Evolutionary conservation across 2,888 invertebrate genomes (phyloP).

Genomic region (Drosophila eohydei): DNA sequence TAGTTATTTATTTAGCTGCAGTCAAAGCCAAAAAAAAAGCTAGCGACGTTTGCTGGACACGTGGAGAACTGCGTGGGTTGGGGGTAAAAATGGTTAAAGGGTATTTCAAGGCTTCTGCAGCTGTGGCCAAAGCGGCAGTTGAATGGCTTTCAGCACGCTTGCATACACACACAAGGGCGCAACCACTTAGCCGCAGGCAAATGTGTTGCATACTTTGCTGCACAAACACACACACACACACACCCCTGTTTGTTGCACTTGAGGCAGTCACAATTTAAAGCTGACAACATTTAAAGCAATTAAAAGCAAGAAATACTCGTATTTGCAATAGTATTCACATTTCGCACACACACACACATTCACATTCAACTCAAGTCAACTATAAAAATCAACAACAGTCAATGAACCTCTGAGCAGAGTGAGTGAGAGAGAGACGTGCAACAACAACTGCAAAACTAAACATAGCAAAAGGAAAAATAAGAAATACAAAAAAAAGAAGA

Average conservation of each 20-base stretch:
- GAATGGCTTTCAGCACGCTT: slow-evolving; percentile 24
- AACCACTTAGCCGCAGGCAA: slow-evolving; percentile 41
- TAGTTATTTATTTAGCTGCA: slow-evolving; percentile 57
- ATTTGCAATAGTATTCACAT: slow-evolving; percentile 27
- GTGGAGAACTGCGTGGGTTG: neutral
- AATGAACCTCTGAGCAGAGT: slow-evolving; percentile 66
- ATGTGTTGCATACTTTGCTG: slow-evolving; percentile 67
- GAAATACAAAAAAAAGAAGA: slow-evolving; percentile 7
- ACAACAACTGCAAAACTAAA: slow-evolving; percentile 41
- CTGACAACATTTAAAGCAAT: slow-evolving; percentile 37
- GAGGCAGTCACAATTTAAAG: slow-evolving; percentile 34
- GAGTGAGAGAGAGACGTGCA: slow-evolving; percentile 16
- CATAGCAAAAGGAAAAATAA: slow-evolving; percentile 32
- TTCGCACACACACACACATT: slow-evolving; percentile 14
- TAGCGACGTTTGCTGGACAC: slow-evolving; percentile 2
- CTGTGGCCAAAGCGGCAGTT: slow-evolving; percentile 19
- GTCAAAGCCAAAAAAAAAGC: slow-evolving; percentile 4
- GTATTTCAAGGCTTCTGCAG: slow-evolving; percentile 47
- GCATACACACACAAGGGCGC: slow-evolving; percentile 33
- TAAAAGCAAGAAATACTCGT: slow-evolving; percentile 41
- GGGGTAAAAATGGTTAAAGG: neutral
- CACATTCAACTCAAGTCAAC: slow-evolving; percentile 52
- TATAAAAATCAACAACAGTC: slow-evolving; percentile 76
- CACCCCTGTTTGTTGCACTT: slow-evolving; percentile 1
- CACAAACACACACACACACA: slow-evolving; percentile 14